These are phyloP conservation scores for Polydrusus pterygomalis DNA, from an alignment of 2,888 invertebrate genomes.

Conservation along the genomic window DNA sequence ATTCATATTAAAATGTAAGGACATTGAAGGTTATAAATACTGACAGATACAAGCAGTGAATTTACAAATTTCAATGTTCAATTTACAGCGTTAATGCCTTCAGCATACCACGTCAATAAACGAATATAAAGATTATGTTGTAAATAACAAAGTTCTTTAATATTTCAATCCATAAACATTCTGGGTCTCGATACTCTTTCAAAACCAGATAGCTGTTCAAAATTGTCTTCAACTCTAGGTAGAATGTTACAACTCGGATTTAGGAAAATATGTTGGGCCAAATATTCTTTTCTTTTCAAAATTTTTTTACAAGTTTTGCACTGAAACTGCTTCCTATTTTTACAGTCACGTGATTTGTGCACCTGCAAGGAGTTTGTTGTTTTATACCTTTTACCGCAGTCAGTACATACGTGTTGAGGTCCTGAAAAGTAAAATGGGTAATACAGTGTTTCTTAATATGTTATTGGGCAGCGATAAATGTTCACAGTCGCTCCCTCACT, in stretches of 20 bases:
- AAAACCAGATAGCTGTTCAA: constrained; percentile 15
- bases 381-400: constrained; percentile 51
- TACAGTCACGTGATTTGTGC: constrained; percentile 57
- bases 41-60: too few relatives aligned
- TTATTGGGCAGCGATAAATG: too few relatives aligned
- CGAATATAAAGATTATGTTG: too few relatives aligned
- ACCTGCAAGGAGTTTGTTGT: constrained; percentile 45
- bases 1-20: too few relatives aligned
- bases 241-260: constrained; percentile 33
- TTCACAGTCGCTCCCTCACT: too few relatives aligned
- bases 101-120: too few relatives aligned
- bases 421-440: neutral
- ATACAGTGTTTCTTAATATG: too few relatives aligned
- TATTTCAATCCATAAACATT: neutral
- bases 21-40: neutral
- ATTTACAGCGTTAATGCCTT: too few relatives aligned
- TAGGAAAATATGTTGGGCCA: constrained; percentile 44
- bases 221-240: constrained; percentile 8
- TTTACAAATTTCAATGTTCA: too few relatives aligned
- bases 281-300: constrained; percentile 57
- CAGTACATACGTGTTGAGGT: constrained; percentile 11
- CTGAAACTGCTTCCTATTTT: constrained; percentile 53
- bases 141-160: too few relatives aligned
- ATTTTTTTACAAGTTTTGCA: constrained; percentile 56
- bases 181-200: neutral